Base-by-base conservation (phyloP, 2,113 vertebrate species). In the Crotalus tigris region DNA sequence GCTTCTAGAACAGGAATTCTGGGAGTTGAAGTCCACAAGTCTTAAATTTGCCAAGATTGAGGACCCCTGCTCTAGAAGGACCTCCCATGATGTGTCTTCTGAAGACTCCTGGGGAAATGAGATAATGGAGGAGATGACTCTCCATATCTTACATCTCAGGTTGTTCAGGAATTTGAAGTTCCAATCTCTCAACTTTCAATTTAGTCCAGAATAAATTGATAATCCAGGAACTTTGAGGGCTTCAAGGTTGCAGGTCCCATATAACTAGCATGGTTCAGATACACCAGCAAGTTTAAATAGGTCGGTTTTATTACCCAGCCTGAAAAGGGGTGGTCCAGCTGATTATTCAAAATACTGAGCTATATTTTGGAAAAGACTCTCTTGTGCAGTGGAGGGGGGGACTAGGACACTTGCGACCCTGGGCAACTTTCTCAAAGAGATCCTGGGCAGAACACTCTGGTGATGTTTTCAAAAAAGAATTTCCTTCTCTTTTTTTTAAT, bases 401-500 rank as follows among this genome's bases (percentile, higher is more conserved):
- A 75, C 13, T 75, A 33, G n/a, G n/a, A 33, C n/a, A 75, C 69
- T 39, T 75, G 2, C 5, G 2, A 75, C 69, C 15, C 3, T 75
- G n/a, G 69, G 1, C n/a, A 6, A 17, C 13, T 33, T 75, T 15
- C 64, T 33, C 64, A 17, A 33, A 75, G n/a, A 75, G 69, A 6
- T 15, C 69, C 33, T 75, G 64, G n/a, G n/a, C 15, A 75, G 64
- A 33, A 19, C 2, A 17, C 26, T 51, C 81, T 1, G 0, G 85
- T 33, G 19, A 39, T 17, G 6, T 59, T 19, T 2, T 58, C 19
- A 17, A 51, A 33, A 26, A 1, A 9, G n/a, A 23, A 19, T 15
- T 49, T 61, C 19, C 5, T 1, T 33, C 95, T 9, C 96, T 90
- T 7, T 95, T 87, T 90, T 96, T 44, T 94, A 58, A 93, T 94